phyloP scores from a whole-genome alignment of 2,888 invertebrate species.

The Ennomos quercinarius region DNA sequence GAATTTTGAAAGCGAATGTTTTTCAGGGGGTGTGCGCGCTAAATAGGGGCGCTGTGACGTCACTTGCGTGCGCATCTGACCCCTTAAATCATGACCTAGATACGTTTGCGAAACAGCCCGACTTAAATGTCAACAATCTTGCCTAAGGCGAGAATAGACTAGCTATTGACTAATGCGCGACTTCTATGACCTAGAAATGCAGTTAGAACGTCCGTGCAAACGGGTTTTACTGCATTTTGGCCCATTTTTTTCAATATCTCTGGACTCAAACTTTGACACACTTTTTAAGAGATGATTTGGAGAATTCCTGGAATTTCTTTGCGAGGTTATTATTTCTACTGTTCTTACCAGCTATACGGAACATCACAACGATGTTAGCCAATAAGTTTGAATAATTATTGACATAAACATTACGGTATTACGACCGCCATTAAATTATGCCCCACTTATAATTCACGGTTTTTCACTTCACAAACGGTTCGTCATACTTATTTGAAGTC shows the following conservation, averaged over 20 bases:
- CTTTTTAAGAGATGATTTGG: constrained; percentile 6
- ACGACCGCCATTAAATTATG: constrained; percentile 71
- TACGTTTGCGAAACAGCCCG: constrained; percentile 67
- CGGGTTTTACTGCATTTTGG: constrained; percentile 34
- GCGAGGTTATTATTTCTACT: constrained; percentile 15
- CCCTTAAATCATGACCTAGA: constrained; percentile 69
- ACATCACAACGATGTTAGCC: constrained; percentile 64
- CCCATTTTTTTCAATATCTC: constrained; percentile 32
- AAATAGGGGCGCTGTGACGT: constrained; percentile 66
- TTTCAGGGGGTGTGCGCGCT: constrained; percentile 56
- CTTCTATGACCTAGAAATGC: constrained; percentile 54
- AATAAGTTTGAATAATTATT: constrained; percentile 51
- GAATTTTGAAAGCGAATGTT: constrained; percentile 65
- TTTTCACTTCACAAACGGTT: constrained; percentile 53
- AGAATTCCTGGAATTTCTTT: constrained; percentile 1
- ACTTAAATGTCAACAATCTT: constrained; percentile 75
- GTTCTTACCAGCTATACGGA: constrained; percentile 62
- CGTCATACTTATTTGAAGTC: constrained; percentile 34
- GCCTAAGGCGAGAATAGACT: constrained; percentile 52
- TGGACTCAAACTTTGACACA: constrained; percentile 11
- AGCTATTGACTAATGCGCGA: constrained; percentile 64
- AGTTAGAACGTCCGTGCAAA: constrained; percentile 26
- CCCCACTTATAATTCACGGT: constrained; percentile 62
- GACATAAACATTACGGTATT: constrained; percentile 69
- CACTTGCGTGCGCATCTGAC: constrained; percentile 75